phyloP scores from a whole-genome alignment of 2,797 vertebrate genomes.

The Tinamus major region DNA sequence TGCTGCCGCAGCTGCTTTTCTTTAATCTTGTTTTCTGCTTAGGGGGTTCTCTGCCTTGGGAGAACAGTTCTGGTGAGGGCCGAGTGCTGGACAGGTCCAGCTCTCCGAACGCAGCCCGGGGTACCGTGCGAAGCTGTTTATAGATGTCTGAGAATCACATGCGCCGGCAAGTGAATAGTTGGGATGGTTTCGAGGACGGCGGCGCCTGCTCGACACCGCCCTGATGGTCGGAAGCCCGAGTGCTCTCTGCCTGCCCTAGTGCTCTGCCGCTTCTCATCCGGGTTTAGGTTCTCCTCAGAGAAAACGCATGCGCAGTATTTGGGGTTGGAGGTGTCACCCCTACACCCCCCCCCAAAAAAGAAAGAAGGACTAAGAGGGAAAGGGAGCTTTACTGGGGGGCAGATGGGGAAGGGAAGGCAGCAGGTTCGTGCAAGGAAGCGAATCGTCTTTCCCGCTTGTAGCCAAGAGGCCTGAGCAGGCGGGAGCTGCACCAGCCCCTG shows the following conservation, averaged over 20 bases:
- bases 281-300: background rate
- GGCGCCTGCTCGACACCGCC: background rate
- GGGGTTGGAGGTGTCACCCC: background rate
- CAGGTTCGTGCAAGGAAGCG: background rate
- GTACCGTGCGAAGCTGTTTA: background rate
- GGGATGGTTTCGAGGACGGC: background rate
- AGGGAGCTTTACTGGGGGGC: background rate
- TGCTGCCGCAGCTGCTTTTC: background rate
- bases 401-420: background rate
- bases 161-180: background rate
- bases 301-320: background rate
- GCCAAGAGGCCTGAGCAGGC: background rate
- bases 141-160: background rate
- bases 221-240: background rate
- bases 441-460: background rate
- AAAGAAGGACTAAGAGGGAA: background rate
- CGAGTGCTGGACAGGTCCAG: background rate
- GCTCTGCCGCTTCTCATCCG: background rate
- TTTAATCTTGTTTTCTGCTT: conserved; percentile 52
- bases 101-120: background rate
- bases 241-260: background rate
- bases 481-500: background rate
- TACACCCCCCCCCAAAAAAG: background rate
- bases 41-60: background rate
- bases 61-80: conserved; percentile 1